These are phyloP conservation scores for Cheilinus undulatus DNA, from an alignment of 2,113 vertebrate species.

Conservation along the genomic window DNA sequence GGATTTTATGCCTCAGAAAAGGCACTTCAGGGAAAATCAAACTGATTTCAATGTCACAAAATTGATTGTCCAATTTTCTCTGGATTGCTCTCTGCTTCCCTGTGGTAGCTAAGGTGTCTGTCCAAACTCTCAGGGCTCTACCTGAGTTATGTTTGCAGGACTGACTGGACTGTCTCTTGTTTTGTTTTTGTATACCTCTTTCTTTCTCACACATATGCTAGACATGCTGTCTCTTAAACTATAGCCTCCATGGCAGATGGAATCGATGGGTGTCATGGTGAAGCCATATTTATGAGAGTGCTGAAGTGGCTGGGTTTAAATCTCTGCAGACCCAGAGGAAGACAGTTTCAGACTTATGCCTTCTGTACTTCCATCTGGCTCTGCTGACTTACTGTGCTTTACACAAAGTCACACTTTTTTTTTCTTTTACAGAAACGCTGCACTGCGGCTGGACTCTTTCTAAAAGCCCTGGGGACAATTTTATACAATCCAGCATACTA, in stretches of 20 bases:
- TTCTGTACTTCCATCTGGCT: slow-evolving; percentile 47
- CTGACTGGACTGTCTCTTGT: slow-evolving; percentile 20
- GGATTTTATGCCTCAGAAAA: slow-evolving; percentile 65
- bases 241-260: slow-evolving; percentile 28
- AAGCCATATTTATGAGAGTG: slow-evolving; percentile 28
- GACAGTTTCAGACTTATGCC: slow-evolving; percentile 26
- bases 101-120: slow-evolving; percentile 40
- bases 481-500: slow-evolving; percentile 5
- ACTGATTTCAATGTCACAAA: slow-evolving; percentile 75
- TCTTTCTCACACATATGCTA: slow-evolving; percentile 2
- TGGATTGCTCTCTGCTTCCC: slow-evolving; percentile 60
- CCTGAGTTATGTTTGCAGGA: slow-evolving; percentile 37
- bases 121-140: slow-evolving; percentile 51
- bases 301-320: slow-evolving; percentile 40
- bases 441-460: slow-evolving; percentile 1
- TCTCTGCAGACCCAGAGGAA: slow-evolving; percentile 17
- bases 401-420: slow-evolving; percentile 3
- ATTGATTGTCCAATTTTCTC: slow-evolving; percentile 78
- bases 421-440: slow-evolving; percentile 15
- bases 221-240: slow-evolving; percentile 14
- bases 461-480: slow-evolving; percentile 21
- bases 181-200: background rate
- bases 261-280: slow-evolving; percentile 18
- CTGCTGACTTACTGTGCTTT: slow-evolving; percentile 38
- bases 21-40: slow-evolving; percentile 59